Conservation (phyloP, 92 coral and sea anemone genomes). For the Heteractis magnifica region DNA sequence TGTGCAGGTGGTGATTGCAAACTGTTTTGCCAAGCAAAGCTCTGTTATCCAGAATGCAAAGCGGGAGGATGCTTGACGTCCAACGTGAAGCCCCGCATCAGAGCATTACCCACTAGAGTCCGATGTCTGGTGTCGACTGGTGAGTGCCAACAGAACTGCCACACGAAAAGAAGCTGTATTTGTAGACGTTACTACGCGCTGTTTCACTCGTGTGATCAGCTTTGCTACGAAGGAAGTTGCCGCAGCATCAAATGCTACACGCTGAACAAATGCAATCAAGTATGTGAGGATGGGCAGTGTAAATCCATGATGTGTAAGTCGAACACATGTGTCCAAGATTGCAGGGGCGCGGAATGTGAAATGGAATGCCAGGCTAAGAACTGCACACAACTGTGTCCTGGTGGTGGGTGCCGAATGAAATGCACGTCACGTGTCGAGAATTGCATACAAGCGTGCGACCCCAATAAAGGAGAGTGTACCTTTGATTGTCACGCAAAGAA, state of each 20-base stretch:
- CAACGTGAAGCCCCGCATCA: conserved; percentile 39
- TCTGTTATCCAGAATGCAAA: conserved; percentile 58
- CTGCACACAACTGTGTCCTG: conserved; percentile 63
- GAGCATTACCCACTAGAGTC: conserved; percentile 47
- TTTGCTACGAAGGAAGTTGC: conserved; percentile 59
- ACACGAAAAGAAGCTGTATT: conserved; percentile 44
- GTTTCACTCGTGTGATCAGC: conserved; percentile 59
- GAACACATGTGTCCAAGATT: conserved; percentile 53
- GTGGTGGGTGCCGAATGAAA: conserved; percentile 57
- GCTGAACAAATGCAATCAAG: conserved; percentile 46
- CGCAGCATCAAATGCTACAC: conserved; percentile 50
- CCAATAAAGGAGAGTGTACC: conserved; percentile 36
- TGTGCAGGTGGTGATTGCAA: conserved; percentile 68
- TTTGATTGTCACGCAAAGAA: conserved; percentile 61
- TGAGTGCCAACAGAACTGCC: conserved; percentile 59
- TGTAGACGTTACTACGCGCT: conserved; percentile 36
- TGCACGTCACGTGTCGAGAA: conserved; percentile 60
- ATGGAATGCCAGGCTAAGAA: conserved; percentile 64
- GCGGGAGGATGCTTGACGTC: conserved; percentile 54
- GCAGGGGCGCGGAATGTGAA: conserved; percentile 54
- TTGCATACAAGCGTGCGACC: conserved; percentile 56
- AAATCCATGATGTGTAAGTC: conserved; percentile 53
- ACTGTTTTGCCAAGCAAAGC: conserved; percentile 55
- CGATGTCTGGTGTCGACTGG: conserved; percentile 35
- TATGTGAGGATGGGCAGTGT: conserved; percentile 55